Base-by-base conservation (phyloP, 2,888 invertebrate genomes). In the Macaria notata region DNA sequence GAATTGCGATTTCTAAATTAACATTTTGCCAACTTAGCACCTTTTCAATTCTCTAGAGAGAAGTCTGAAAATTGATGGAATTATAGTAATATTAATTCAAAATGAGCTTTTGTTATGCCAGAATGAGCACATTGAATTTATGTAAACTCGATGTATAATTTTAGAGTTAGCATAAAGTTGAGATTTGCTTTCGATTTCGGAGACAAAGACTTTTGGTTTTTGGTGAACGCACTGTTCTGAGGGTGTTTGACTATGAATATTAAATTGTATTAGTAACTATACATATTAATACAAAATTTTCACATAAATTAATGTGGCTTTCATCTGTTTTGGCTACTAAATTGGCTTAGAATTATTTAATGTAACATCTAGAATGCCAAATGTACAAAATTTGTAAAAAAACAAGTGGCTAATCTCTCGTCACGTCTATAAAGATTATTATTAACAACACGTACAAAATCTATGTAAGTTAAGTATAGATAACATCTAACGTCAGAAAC, bases 141-240 rank as follows among this genome's bases (percentile, higher is more conserved):
- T 50, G 41, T 53, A 56, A 46, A 46, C 43, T 51, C 45, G 48
- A 55, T 58, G 50, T 59, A 54, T 53, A 54, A 62, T 58, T 56
- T 60, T 46, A 3, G 45, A 48, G 60, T 63, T 51, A 58, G 43
- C 55, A 56, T 60, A 56, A 56, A 52, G 50, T 58, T 59, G 45
- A 38, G 43, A 44, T 46, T 46, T 9, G 47, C 30, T 49, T 62
- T 58, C 54, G 58, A 56, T 56, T 55, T 56, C 55, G 31, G 29
- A 46, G 42, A 60, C 55, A 55, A 58, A 62, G 61, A 65, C 9
- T 33, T 54, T 53, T 53, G 39, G 8, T 48, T 50, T 38, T 31
- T 36, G 8, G n/a, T 50, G 8, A 19, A 36, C 33, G 1, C 33
- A 36, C 33, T 4, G 33, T 19, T 19, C 19, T 19, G 19, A 19